These are phyloP conservation scores for Drosophila simulans DNA, from an alignment of 1,140 invertebrate genomes.

Conservation along the genomic window DNA sequence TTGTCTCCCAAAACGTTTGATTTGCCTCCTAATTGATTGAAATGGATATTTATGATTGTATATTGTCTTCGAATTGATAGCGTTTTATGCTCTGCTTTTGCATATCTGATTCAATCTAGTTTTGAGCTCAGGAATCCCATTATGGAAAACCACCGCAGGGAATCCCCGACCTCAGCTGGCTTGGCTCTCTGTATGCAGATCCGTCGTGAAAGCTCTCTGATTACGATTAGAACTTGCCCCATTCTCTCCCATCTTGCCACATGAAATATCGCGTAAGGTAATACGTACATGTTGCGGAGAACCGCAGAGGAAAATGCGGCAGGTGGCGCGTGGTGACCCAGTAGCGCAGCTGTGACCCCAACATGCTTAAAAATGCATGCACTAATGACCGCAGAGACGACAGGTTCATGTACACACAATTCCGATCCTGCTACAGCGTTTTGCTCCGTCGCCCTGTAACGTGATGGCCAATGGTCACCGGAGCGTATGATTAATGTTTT, in stretches of 20 bases:
- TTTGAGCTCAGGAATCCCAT: constrained; percentile 14
- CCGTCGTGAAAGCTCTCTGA: background rate
- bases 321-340: constrained; percentile 1
- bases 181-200: background rate
- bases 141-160: constrained; percentile 1
- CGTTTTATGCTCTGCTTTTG: constrained; percentile 12
- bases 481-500: constrained; percentile 42
- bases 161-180: constrained; percentile 10
- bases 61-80: constrained; percentile 18
- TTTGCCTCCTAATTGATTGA: constrained; percentile 58
- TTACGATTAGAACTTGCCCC: constrained; percentile 7
- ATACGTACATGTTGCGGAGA: constrained; percentile 13
- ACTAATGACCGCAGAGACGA: constrained; percentile 46
- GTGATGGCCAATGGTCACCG: constrained; percentile 6
- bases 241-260: background rate
- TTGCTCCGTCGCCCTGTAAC: too few relatives aligned
- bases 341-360: constrained; percentile 21
- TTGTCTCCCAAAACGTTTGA: background rate
- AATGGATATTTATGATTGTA: constrained; percentile 48
- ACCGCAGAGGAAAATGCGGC: constrained; percentile 8
- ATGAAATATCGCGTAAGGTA: constrained; percentile 8
- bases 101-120: constrained; percentile 19
- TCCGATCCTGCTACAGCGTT: constrained; percentile 15
- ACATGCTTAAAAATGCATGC: constrained; percentile 47
- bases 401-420: constrained; percentile 33